These are phyloP conservation scores for Stegodyphus dumicola DNA, from an alignment of 1,140 invertebrate species.

Conservation along the genomic window DNA sequence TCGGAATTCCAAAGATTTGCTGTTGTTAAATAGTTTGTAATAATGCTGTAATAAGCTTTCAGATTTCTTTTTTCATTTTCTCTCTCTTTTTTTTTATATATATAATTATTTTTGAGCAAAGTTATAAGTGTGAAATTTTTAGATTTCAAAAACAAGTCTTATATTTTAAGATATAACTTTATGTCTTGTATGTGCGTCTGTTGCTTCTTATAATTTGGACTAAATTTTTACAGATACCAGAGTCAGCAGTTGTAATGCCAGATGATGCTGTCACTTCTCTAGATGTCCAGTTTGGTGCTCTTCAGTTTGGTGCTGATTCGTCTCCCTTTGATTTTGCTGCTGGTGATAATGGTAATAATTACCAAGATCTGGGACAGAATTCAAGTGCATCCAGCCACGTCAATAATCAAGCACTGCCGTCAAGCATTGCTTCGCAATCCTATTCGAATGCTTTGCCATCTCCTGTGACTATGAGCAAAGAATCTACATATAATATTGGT, in stretches of 20 bases:
- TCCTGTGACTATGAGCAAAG: conserved; percentile 58
- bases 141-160: too few relatives aligned
- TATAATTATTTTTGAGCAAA: too few relatives aligned
- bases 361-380: conserved; percentile 46
- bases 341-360: conserved; percentile 25
- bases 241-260: conserved; percentile 94
- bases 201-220: not conserved
- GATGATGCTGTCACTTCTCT: conserved; percentile 85
- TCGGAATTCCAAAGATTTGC: too few relatives aligned
- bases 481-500: conserved; percentile 48
- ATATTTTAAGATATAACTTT: too few relatives aligned
- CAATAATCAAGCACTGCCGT: conserved; percentile 41
- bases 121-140: too few relatives aligned
- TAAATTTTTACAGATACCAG: conserved; percentile 78
- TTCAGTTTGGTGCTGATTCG: conserved; percentile 83
- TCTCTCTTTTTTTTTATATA: not conserved
- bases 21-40: too few relatives aligned
- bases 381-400: conserved; percentile 45
- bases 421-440: conserved; percentile 42
- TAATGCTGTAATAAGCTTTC: too few relatives aligned
- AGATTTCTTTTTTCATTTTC: too few relatives aligned
- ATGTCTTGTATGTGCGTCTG: not conserved
- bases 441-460: conserved; percentile 56
- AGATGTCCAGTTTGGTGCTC: conserved; percentile 92
- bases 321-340: conserved; percentile 64